Conservation (phyloP, 1,140 invertebrate species). For the Anoplophora glabripennis region DNA sequence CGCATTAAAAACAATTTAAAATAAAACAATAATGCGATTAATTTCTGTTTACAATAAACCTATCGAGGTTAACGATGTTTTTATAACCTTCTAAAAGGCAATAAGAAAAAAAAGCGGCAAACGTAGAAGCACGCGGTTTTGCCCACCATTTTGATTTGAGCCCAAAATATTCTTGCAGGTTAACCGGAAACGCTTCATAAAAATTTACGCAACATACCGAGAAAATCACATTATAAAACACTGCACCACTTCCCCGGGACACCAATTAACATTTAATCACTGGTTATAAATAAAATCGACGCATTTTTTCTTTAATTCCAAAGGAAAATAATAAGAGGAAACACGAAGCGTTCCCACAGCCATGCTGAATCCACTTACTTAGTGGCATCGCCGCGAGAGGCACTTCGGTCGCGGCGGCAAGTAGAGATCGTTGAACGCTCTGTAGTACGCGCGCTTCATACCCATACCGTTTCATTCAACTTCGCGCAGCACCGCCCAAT, state of each 20-base stretch:
- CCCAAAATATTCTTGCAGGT: conserved; percentile 42
- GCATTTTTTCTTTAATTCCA: conserved; percentile 23
- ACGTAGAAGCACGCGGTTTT: conserved; percentile 44
- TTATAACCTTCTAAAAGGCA: background rate
- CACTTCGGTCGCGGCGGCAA: conserved; percentile 31
- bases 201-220: conserved; percentile 10
- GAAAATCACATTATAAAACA: conserved; percentile 3
- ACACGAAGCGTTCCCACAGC: conserved; percentile 28
- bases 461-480: conserved; percentile 39
- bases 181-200: conserved; percentile 41
- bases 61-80: background rate
- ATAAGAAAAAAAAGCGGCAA: conserved; percentile 35
- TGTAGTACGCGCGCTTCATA: conserved; percentile 36
- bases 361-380: conserved; percentile 35
- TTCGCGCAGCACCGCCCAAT: conserved; percentile 41
- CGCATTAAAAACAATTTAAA: conserved; percentile 11
- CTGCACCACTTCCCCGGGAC: conserved; percentile 12
- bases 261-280: conserved; percentile 4
- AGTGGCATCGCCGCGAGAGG: conserved; percentile 33
- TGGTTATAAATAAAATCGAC: conserved; percentile 17
- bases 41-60: background rate
- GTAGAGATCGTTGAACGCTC: conserved; percentile 40
- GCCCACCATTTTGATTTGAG: conserved; percentile 46
- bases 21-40: background rate
- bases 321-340: conserved; percentile 26